Percentiles rank a stretch among this genome's conserved stretches.
These are phyloP conservation scores for Sula dactylatra DNA, from an alignment of 2,113 vertebrate genomes.

Conservation along the genomic window DNA sequence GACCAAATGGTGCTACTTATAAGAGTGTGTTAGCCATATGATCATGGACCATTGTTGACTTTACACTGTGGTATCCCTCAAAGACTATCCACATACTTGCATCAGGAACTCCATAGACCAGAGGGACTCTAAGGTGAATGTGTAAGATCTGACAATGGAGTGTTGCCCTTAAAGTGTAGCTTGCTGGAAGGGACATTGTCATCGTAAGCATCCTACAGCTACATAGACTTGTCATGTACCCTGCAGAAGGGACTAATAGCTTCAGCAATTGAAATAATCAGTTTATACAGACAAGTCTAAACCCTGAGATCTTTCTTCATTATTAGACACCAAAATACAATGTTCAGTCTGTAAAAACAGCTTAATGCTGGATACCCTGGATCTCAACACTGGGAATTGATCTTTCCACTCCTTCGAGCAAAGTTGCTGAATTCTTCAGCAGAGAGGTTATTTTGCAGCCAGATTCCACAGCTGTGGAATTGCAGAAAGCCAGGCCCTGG, in stretches of 20 bases:
- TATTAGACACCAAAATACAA: neutral
- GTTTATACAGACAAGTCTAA: neutral
- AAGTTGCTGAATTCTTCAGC: conserved; percentile 33
- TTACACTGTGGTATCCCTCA: neutral
- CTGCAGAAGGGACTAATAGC: neutral
- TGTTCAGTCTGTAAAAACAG: neutral
- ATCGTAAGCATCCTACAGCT: neutral
- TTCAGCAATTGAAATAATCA: neutral
- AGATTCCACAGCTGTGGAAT: conserved; percentile 58
- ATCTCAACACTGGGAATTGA: neutral
- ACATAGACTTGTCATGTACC: neutral
- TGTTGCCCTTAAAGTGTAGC: accelerated
- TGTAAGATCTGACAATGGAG: neutral
- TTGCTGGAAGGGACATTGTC: neutral
- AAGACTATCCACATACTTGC: neutral
- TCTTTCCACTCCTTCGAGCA: conserved; percentile 2
- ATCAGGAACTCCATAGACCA: neutral
- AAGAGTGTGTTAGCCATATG: neutral
- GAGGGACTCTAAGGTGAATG: neutral
- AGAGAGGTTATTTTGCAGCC: conserved; percentile 23
- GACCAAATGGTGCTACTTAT: neutral
- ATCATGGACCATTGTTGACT: neutral
- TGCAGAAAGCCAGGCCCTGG: conserved; percentile 31
- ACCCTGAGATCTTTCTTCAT: neutral
- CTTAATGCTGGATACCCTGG: neutral